Percentiles rank a stretch among this genome's conserved stretches.
phyloP scores from a whole-genome alignment of 2,797 vertebrate species.

The Gymnoscopelus microlampas region DNA sequence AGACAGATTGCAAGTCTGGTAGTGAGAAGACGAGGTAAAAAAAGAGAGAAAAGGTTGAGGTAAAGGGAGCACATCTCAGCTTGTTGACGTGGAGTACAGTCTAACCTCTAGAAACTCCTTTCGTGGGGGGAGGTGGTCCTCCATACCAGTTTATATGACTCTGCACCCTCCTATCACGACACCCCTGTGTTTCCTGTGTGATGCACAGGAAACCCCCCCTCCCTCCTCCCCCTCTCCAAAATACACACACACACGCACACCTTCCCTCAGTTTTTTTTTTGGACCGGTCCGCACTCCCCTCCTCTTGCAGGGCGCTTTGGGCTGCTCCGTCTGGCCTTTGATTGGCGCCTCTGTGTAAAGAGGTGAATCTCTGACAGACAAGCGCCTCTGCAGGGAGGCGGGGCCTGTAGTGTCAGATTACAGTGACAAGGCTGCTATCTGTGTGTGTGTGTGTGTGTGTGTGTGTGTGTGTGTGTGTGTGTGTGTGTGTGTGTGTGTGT shows the following conservation, averaged over 20 bases:
- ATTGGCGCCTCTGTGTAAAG: constrained; percentile 60
- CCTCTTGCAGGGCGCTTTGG: constrained; percentile 14
- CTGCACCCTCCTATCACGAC: not conserved
- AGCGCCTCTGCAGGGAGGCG: constrained; percentile 59
- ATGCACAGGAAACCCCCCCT: not conserved
- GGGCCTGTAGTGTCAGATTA: constrained; percentile 78
- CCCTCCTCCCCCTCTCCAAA: not conserved
- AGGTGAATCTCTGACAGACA: constrained; percentile 67
- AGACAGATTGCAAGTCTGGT: constrained; percentile 70
- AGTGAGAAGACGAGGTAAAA: constrained; percentile 64
- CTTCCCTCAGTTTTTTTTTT: not conserved
- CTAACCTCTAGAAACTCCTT: constrained; percentile 58
- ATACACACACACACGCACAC: not conserved
- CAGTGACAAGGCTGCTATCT: constrained; percentile 68
- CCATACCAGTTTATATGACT: constrained; percentile 33
- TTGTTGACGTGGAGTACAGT: constrained; percentile 59
- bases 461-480: constrained; percentile 6
- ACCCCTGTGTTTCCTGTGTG: not conserved
- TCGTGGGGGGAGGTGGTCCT: constrained; percentile 44
- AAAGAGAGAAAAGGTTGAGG: constrained; percentile 53
- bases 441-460: constrained; percentile 28
- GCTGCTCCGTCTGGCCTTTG: constrained; percentile 49
- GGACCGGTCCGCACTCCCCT: constrained; percentile 14
- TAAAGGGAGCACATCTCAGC: constrained; percentile 58
- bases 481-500: constrained; percentile 23